Conservation (phyloP, 2,888 invertebrate species). For the Philereme transversata region DNA sequence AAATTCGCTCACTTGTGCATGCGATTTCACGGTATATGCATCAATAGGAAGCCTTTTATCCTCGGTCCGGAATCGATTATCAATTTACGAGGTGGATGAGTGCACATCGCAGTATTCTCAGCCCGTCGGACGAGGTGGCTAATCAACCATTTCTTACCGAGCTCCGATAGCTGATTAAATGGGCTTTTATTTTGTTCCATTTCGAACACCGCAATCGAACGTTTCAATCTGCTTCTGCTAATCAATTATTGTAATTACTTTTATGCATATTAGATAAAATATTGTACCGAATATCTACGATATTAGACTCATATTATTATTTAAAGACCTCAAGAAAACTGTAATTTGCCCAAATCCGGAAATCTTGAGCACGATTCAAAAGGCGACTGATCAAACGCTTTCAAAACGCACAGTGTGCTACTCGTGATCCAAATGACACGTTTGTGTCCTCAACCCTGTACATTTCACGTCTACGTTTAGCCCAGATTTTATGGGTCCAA, state of each 20-base stretch:
- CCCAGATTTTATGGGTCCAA: constrained; percentile 32
- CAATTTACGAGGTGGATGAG: constrained; percentile 52
- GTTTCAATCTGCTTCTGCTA: neutral
- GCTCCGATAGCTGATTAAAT: constrained; percentile 29
- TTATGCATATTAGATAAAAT: too few species aligned
- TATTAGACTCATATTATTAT: neutral
- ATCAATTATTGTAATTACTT: neutral
- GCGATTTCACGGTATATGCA: constrained; percentile 38
- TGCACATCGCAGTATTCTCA: constrained; percentile 41
- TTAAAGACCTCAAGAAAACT: constrained; percentile 6
- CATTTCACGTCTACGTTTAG: constrained; percentile 29
- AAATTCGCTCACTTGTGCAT: constrained; percentile 41
- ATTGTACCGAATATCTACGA: too few species aligned
- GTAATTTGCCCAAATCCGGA: constrained; percentile 18
- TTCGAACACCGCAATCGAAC: constrained; percentile 5
- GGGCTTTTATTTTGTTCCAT: constrained; percentile 16
- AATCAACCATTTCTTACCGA: constrained; percentile 38
- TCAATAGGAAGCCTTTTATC: constrained; percentile 45
- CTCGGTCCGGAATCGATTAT: constrained; percentile 52
- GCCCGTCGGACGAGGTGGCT: constrained; percentile 26
- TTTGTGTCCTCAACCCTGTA: constrained; percentile 29
- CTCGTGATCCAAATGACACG: constrained; percentile 25
- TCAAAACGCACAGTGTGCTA: constrained; percentile 13
- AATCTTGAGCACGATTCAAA: constrained; percentile 22
- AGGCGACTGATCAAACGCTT: constrained; percentile 31